A percentile compares a stretch with the other conserved stretches of the same genome.
Conservation (phyloP, 2,888 invertebrate species). For the Campoplex nolae region DNA sequence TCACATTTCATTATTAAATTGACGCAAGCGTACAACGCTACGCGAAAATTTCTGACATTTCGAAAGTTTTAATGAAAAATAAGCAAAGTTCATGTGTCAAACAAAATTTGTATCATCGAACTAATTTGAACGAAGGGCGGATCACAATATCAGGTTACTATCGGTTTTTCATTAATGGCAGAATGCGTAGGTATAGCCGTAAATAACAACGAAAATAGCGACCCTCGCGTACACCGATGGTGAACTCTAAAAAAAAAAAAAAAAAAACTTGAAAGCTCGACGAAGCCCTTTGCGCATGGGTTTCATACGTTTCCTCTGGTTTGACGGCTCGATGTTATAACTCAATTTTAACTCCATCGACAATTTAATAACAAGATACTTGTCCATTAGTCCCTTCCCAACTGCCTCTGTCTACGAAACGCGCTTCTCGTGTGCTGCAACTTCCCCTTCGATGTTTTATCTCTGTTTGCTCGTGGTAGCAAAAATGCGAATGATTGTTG, state of each 20-base stretch:
- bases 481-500: background rate
- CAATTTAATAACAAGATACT: conserved; percentile 59
- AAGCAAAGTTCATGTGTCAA: too few relatives aligned
- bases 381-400: conserved; percentile 44
- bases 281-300: background rate
- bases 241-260: background rate
- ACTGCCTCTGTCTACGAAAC: conserved; percentile 1
- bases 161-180: background rate
- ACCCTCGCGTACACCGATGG: background rate
- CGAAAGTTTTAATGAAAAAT: too few relatives aligned
- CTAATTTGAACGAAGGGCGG: background rate
- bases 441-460: conserved; percentile 12
- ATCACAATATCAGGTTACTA: background rate
- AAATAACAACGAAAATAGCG: background rate
- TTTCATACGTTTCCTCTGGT: background rate
- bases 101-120: too few relatives aligned
- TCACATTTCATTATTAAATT: too few relatives aligned
- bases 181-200: background rate
- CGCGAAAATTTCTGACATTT: too few relatives aligned
- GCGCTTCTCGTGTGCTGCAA: background rate
- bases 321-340: conserved; percentile 39
- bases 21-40: too few relatives aligned
- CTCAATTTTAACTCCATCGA: conserved; percentile 56
- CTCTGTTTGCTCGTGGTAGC: conserved; percentile 1
- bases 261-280: background rate